A percentile compares a stretch with the other conserved stretches of the same genome.
These are phyloP conservation scores for Pogonophryne albipinna DNA, from an alignment of 2,797 vertebrate species.

Conservation along the genomic window DNA sequence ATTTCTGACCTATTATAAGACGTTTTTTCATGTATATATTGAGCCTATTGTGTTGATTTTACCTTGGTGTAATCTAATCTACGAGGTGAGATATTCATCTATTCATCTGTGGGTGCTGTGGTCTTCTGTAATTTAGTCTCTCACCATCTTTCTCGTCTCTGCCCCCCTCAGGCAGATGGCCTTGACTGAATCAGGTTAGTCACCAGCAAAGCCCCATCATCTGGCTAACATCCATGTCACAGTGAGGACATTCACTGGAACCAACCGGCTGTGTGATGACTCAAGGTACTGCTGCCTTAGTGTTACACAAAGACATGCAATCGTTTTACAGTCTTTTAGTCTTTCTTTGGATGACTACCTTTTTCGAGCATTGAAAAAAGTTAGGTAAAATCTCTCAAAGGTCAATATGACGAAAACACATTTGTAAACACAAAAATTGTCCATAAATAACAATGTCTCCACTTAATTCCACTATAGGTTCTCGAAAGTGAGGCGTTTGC, in stretches of 20 bases:
- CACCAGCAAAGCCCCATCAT: conserved; percentile 60
- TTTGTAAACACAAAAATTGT: neutral
- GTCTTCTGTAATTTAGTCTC: conserved; percentile 41
- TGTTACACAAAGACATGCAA: conserved; percentile 24
- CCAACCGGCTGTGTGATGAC: conserved; percentile 51
- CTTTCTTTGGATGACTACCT: neutral
- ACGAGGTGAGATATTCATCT: conserved; percentile 34
- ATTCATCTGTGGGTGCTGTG: conserved; percentile 46
- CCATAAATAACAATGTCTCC: too few species aligned
- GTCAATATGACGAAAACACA: neutral
- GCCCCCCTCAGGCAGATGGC: conserved; percentile 41
- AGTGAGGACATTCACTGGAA: conserved; percentile 57
- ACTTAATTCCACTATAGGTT: too few species aligned
- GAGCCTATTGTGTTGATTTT: conserved; percentile 55
- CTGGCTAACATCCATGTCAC: conserved; percentile 55
- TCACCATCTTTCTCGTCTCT: neutral
- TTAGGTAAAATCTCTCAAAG: neutral
- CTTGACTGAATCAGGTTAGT: conserved; percentile 70
- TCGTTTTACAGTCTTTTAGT: conserved; percentile 5
- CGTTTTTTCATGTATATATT: conserved; percentile 39
- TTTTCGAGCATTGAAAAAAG: neutral
- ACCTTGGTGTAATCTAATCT: conserved; percentile 61
- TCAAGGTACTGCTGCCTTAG: conserved; percentile 37
- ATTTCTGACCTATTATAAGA: conserved; percentile 45
- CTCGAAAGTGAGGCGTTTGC: too few species aligned